Evolutionary conservation across 2,888 invertebrate species (phyloP).

Genomic region (Apodemia hepburni): DNA sequence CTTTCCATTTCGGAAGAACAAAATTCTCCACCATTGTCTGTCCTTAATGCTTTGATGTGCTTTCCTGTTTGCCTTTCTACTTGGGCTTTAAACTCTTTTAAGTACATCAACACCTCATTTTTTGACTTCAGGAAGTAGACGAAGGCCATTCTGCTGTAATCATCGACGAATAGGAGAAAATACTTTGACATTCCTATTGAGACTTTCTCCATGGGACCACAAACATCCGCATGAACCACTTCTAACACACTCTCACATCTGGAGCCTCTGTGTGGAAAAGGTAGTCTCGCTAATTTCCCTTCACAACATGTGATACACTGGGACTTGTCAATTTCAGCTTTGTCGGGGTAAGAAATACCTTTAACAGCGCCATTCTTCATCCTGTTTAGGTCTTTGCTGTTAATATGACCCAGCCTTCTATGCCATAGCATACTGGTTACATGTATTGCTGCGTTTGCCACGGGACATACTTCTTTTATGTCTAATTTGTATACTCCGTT

Average conservation of each 20-base stretch:
- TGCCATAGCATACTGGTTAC: conserved; percentile 21
- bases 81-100: conserved; percentile 9
- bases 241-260: conserved; percentile 3
- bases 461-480: conserved; percentile 10
- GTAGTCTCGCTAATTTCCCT: conserved; percentile 24
- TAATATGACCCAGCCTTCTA: conserved; percentile 28
- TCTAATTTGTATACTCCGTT: conserved; percentile 31
- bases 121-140: conserved; percentile 11
- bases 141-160: conserved; percentile 1
- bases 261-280: conserved; percentile 18
- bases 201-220: not conserved
- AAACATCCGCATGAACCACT: conserved; percentile 12
- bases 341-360: conserved; percentile 22
- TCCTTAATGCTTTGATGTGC: conserved; percentile 18
- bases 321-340: conserved; percentile 18
- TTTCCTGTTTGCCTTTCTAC: conserved; percentile 8
- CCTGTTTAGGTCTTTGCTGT: conserved; percentile 24
- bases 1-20: conserved; percentile 17
- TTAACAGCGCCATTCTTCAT: conserved; percentile 28
- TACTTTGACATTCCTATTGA: conserved; percentile 9
- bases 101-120: not conserved
- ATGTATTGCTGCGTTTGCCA: conserved; percentile 14
- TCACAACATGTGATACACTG: conserved; percentile 24
- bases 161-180: conserved; percentile 8
- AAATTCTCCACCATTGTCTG: conserved; percentile 21